Evolutionary conservation across 2,113 vertebrate genomes (phyloP).

Genomic region (Myocastor coypus): DNA sequence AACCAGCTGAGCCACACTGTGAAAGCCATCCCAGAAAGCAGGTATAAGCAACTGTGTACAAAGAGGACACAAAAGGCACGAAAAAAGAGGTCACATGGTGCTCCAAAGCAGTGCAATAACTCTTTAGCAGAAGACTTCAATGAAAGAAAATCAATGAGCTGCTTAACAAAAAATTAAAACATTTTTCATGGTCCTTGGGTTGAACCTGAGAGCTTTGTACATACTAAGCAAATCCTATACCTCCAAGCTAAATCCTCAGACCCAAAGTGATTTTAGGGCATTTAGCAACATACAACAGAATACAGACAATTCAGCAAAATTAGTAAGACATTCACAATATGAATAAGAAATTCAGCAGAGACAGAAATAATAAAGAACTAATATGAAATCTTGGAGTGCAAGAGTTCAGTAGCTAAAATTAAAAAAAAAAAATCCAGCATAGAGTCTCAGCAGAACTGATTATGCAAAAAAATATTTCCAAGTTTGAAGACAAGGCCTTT

Average conservation of each 20-base stretch:
- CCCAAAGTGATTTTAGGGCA: background rate
- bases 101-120: background rate
- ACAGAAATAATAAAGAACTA: background rate
- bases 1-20: background rate
- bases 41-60: background rate
- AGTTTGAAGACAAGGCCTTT: background rate
- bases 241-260: background rate
- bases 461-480: background rate
- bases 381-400: background rate
- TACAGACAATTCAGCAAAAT: background rate
- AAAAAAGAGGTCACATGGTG: background rate
- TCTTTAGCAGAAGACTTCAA: background rate
- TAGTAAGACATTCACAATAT: background rate
- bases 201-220: background rate
- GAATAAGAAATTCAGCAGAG: background rate
- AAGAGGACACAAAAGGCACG: background rate
- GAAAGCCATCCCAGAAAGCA: background rate
- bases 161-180: background rate
- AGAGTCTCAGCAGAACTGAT: background rate
- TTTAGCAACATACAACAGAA: background rate
- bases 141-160: background rate
- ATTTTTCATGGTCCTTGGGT: background rate
- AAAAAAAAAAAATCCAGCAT: too few relatives aligned
- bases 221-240: background rate
- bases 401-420: background rate